Conservation (phyloP, 2,888 invertebrate species). For the Drosophila prostipennis region DNA sequence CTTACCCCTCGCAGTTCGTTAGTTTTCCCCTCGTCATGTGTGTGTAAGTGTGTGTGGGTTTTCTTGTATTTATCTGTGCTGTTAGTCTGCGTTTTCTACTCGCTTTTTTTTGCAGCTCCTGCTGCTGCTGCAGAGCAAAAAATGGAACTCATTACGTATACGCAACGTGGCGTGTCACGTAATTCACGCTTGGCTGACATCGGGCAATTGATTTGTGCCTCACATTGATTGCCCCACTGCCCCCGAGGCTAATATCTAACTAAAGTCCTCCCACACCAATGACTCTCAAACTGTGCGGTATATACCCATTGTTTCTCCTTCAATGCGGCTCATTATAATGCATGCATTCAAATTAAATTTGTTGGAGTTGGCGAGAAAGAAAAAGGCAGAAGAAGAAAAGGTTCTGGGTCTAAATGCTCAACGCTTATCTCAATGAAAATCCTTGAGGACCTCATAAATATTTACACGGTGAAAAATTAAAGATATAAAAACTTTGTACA, state of each 20-base stretch:
- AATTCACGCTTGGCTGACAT: constrained; percentile 58
- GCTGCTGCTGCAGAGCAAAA: constrained; percentile 41
- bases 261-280: constrained; percentile 11
- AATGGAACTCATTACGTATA: constrained; percentile 73
- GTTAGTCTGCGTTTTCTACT: constrained; percentile 22
- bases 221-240: constrained; percentile 46
- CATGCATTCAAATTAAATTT: constrained; percentile 69
- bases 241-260: constrained; percentile 14
- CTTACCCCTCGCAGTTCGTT: constrained; percentile 63
- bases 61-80: constrained; percentile 51
- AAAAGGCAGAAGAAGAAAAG: constrained; percentile 49
- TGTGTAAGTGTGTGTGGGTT: constrained; percentile 26
- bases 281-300: constrained; percentile 45
- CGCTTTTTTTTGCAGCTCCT: constrained; percentile 8
- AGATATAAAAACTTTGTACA: too few species aligned
- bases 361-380: constrained; percentile 43
- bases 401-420: constrained; percentile 65
- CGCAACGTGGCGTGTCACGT: constrained; percentile 66
- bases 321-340: constrained; percentile 29
- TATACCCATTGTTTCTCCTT: not conserved
- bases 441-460: constrained; percentile 79
- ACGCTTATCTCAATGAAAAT: constrained; percentile 76
- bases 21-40: constrained; percentile 51
- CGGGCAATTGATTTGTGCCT: constrained; percentile 69
- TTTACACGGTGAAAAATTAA: constrained; percentile 14